Evolutionary conservation across 1,140 invertebrate genomes (phyloP), one percentile per base, ranked within the genome.

Genomic region (Cyclina sinensis): DNA sequence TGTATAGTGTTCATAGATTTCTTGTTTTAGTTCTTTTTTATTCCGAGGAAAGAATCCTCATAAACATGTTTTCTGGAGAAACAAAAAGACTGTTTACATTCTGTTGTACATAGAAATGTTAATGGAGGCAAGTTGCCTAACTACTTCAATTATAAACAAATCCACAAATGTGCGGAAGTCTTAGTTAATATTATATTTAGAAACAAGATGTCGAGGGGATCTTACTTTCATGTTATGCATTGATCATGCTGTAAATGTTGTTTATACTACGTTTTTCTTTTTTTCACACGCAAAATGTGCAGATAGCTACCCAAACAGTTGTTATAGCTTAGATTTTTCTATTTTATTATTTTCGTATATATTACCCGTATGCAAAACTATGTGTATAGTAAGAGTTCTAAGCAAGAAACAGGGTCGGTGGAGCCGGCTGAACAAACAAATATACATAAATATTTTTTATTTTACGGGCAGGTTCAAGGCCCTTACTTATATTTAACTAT

Each of bases 401-500:
- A 54, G 27, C 11, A 59, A 43, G 46, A 78, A 39, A 57, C 16
- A 0, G 21, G 9, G 51, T 46, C 46, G 59, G 73, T 46, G 46
- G 84, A 68, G 27, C 59, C 82, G 62, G 62, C 57, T 68, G 32
- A 24, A 62, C 43, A 65, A 65, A 43, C 59, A 70, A 81, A 86
- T 74, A 43, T 57, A 79, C 48, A 90, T 84, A 88, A 57, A 89
- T 82, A 88, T 80, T 88, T 87, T 88, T 88, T 88, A 88, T 82
- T 88, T 89, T 85, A 79, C 27, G 81, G 68, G 57, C 68, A 73
- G 65, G 57, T 62, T 57, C 39, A 80, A 24, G 73, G 43, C 51
- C 74, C 46, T 37, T 39, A 79, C 37, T 83, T 79, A 90, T 86
- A 90, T 90, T 87, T 59, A 83, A 89, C 59, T 87, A 86, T 86